Conservation (phyloP, 2,113 vertebrate species). For the Sebastes fasciatus region DNA sequence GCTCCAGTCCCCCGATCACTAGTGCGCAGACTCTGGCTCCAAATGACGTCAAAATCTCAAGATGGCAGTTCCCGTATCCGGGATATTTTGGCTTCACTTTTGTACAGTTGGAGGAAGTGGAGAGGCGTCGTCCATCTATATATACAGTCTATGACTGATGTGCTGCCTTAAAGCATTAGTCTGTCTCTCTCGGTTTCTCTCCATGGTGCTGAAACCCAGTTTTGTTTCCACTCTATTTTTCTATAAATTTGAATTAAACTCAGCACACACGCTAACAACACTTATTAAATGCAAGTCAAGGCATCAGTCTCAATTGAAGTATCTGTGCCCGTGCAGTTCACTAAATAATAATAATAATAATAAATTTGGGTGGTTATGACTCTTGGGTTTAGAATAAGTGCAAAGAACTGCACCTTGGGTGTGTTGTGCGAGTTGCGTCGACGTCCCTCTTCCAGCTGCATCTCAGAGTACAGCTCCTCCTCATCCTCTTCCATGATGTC, state of each 20-base stretch:
- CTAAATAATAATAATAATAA: conserved; percentile 13
- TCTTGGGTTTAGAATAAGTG: conserved; percentile 70
- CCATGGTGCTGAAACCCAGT: background rate
- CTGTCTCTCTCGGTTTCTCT: background rate
- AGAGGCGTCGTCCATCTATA: too few relatives aligned
- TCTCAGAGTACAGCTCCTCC: conserved; percentile 97
- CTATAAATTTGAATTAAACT: conserved; percentile 52
- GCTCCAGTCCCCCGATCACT: too few relatives aligned
- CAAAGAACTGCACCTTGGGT: conserved; percentile 89
- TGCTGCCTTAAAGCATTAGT: conserved; percentile 18
- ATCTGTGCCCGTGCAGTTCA: conserved; percentile 76
- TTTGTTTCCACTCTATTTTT: background rate
- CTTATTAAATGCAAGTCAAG: conserved; percentile 60
- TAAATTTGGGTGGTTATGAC: conserved; percentile 59
- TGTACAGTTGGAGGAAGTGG: too few relatives aligned
- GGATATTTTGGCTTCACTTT: too few relatives aligned
- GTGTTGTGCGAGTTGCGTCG: conserved; percentile 90
- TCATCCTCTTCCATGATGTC: conserved; percentile 99
- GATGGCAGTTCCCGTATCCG: too few relatives aligned
- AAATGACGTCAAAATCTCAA: too few relatives aligned
- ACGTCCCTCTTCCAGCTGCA: conserved; percentile 94
- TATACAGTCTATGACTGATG: too few relatives aligned
- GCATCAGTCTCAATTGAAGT: conserved; percentile 76
- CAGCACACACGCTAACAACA: conserved; percentile 69
- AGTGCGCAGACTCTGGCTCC: too few relatives aligned